Percentiles rank a stretch among this genome's conserved stretches.
Conservation (phyloP, 2,888 invertebrate genomes). For the Amiota minor region DNA sequence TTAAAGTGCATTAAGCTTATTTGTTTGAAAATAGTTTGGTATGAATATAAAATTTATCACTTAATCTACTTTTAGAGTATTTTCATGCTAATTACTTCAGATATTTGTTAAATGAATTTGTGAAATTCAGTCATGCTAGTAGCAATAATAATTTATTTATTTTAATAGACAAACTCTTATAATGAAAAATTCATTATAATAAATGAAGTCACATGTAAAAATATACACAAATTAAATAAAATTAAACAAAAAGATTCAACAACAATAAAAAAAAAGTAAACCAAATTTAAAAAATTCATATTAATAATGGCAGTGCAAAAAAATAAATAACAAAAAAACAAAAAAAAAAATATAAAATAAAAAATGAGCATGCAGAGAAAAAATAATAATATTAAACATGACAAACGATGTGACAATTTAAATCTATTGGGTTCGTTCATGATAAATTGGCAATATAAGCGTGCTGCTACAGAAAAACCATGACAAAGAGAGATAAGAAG, state of each 20-base stretch:
- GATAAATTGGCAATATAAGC: conserved; percentile 54
- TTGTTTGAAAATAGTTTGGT: too few relatives aligned
- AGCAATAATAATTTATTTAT: too few relatives aligned
- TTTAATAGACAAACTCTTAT: too few relatives aligned
- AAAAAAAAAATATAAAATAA: neutral
- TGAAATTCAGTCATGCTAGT: too few relatives aligned
- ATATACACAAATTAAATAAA: neutral
- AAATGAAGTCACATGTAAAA: neutral
- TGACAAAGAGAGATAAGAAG: conserved; percentile 46
- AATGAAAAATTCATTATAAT: neutral
- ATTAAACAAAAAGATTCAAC: neutral
- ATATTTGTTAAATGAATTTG: too few relatives aligned
- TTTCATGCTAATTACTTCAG: too few relatives aligned
- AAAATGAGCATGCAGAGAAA: neutral
- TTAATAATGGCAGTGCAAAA: neutral
- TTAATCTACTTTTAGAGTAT: too few relatives aligned
- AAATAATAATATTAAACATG: conserved; percentile 37
- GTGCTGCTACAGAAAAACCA: too few relatives aligned
- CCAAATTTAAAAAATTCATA: neutral
- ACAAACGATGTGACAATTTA: conserved; percentile 67
- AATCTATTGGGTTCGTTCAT: conserved; percentile 61
- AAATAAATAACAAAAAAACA: neutral
- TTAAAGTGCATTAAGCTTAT: too few relatives aligned
- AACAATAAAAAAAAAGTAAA: neutral
- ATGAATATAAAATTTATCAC: too few relatives aligned